Conservation (phyloP, 2,797 vertebrate genomes). For the Acanthis flammea region DNA sequence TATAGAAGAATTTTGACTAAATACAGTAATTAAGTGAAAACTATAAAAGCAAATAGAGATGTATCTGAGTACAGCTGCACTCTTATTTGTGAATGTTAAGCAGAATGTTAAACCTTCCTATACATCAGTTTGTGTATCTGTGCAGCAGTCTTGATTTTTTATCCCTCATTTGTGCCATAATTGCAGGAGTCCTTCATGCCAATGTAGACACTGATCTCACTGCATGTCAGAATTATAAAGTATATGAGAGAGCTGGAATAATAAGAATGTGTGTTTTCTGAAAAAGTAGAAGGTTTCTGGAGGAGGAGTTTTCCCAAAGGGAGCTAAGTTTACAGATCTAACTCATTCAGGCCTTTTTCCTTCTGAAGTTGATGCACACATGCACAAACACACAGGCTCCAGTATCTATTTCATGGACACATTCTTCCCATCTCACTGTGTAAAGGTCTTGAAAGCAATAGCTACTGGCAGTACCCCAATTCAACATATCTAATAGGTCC, state of each 20-base stretch:
- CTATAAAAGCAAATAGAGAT: background rate
- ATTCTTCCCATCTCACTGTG: constrained; percentile 54
- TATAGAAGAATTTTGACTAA: background rate
- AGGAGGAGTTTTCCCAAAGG: constrained; percentile 41
- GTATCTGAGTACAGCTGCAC: background rate
- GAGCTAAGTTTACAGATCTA: constrained; percentile 17
- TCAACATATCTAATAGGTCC: constrained; percentile 37
- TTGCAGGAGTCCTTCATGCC: background rate
- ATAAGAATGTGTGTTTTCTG: constrained; percentile 5
- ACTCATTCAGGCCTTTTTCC: background rate
- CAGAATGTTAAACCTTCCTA: background rate
- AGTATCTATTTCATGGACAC: constrained; percentile 58
- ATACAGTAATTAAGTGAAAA: background rate
- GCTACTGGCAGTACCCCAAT: constrained; percentile 57
- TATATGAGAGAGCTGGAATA: background rate
- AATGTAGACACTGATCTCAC: constrained; percentile 28
- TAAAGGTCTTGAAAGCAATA: constrained; percentile 68
- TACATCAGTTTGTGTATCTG: background rate
- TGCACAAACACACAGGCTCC: constrained; percentile 9
- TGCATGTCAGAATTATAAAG: background rate
- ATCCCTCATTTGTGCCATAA: background rate
- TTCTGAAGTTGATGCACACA: constrained; percentile 1
- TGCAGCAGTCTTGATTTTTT: background rate
- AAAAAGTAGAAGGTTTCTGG: constrained; percentile 24
- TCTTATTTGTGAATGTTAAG: background rate